phyloP scores from a whole-genome alignment of 2,888 invertebrate genomes.

The Synergus japonicus region DNA sequence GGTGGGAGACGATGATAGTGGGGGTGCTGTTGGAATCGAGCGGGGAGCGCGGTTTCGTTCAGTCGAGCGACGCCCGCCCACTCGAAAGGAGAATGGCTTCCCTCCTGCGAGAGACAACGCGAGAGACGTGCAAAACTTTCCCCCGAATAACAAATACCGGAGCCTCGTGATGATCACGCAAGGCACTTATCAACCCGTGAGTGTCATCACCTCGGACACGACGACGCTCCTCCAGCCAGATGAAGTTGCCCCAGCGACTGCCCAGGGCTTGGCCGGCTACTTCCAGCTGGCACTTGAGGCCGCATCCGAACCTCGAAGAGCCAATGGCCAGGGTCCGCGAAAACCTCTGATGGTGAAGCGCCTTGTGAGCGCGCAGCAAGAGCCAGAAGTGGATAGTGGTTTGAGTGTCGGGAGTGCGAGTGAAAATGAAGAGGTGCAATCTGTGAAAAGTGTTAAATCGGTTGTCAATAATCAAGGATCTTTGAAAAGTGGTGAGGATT shows the following conservation, averaged over 20 bases:
- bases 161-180: constrained; percentile 95
- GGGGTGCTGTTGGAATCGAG: constrained; percentile 71
- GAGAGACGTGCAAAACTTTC: constrained; percentile 24
- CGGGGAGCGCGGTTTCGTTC: constrained; percentile 74
- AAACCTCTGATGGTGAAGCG: constrained; percentile 72
- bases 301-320: constrained; percentile 65
- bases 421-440: constrained; percentile 73
- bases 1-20: constrained; percentile 56
- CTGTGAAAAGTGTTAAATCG: constrained; percentile 65
- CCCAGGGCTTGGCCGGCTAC: constrained; percentile 77
- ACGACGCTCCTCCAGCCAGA: constrained; percentile 83
- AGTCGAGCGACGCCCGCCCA: constrained; percentile 76
- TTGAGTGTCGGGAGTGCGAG: constrained; percentile 73
- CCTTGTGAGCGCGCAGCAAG: constrained; percentile 52
- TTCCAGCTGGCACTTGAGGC: constrained; percentile 77
- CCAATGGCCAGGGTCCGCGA: constrained; percentile 61
- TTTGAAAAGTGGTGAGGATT: constrained; percentile 55
- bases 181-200: constrained; percentile 81
- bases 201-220: constrained; percentile 87
- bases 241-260: constrained; percentile 80
- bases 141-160: constrained; percentile 82
- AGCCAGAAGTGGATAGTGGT: constrained; percentile 71
- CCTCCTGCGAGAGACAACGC: constrained; percentile 65
- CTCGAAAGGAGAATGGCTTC: constrained; percentile 72
- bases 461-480: constrained; percentile 51